Evolutionary conservation across 2,797 vertebrate species (phyloP).

Genomic region (Gymnopithys bicolor): DNA sequence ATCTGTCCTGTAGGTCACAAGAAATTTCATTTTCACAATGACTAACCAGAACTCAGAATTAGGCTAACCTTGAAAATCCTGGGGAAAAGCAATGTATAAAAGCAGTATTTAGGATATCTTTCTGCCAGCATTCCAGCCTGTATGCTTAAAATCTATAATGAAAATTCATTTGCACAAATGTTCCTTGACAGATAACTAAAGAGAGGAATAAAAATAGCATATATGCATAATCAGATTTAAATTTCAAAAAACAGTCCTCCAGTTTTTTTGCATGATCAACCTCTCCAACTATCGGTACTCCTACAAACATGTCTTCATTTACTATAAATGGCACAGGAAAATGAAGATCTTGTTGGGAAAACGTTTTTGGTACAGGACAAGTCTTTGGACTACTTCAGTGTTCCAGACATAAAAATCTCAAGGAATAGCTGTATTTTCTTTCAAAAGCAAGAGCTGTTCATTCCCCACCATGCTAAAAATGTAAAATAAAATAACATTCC

Average conservation of each 20-base stretch:
- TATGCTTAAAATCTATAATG: constrained; percentile 50
- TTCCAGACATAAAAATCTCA: not conserved
- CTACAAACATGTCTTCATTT: constrained; percentile 60
- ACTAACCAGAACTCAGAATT: constrained; percentile 4
- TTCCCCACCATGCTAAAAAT: not conserved
- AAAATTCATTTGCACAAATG: constrained; percentile 68
- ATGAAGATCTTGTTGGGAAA: constrained; percentile 34
- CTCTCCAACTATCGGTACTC: constrained; percentile 53
- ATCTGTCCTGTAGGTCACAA: constrained; percentile 24
- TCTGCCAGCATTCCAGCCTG: constrained; percentile 33
- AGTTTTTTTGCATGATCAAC: constrained; percentile 36
- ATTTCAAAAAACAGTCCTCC: constrained; percentile 54
- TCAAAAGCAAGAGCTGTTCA: not conserved
- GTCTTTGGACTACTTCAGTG: constrained; percentile 33
- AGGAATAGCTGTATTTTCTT: constrained; percentile 35
- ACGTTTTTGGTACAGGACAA: not conserved
- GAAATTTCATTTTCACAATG: not conserved
- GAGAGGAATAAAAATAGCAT: constrained; percentile 61
- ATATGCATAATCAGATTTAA: constrained; percentile 59
- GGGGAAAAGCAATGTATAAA: not conserved
- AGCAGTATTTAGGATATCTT: constrained; percentile 41
- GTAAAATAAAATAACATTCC: not conserved
- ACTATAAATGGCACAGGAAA: constrained; percentile 54
- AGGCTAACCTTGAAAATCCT: not conserved
- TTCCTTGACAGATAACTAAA: constrained; percentile 66